phyloP scores from a whole-genome alignment of 1,140 invertebrate genomes.

The Drosophila nikananu region DNA sequence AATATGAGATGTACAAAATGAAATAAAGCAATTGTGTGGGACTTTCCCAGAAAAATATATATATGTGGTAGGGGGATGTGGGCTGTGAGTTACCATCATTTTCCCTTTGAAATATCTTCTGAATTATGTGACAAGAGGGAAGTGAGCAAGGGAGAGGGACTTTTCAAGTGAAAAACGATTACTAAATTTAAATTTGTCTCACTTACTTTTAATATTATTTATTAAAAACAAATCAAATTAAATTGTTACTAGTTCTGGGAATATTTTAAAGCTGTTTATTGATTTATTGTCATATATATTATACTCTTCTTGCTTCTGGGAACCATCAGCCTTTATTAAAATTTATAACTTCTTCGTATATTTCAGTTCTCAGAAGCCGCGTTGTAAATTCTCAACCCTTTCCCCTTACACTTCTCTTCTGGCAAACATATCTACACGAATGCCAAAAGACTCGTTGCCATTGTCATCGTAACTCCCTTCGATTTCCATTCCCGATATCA shows the following conservation, averaged over 20 bases:
- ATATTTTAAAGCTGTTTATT: background rate
- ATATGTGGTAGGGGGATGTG: background rate
- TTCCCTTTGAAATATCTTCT: conserved; percentile 4
- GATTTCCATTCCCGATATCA: conserved; percentile 5
- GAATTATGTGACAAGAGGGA: conserved; percentile 26
- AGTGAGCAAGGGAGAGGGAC: background rate
- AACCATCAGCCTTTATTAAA: background rate
- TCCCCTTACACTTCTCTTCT: conserved; percentile 21
- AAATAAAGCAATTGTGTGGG: conserved; percentile 54
- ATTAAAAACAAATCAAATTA: background rate
- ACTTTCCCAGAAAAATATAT: conserved; percentile 21
- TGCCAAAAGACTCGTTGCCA: conserved; percentile 45
- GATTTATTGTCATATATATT: background rate
- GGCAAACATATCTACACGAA: conserved; percentile 32
- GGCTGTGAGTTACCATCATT: background rate
- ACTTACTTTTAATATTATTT: background rate
- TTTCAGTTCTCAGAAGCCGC: background rate
- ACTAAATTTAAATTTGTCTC: background rate
- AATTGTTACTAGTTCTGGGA: no score
- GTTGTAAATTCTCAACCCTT: background rate
- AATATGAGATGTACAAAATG: conserved; percentile 51
- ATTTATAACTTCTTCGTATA: no score
- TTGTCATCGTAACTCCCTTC: conserved; percentile 46
- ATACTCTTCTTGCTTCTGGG: background rate
- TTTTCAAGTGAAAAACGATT: background rate